Evolutionary conservation across 2,888 invertebrate genomes (phyloP).

Genomic region (Blera fallax): DNA sequence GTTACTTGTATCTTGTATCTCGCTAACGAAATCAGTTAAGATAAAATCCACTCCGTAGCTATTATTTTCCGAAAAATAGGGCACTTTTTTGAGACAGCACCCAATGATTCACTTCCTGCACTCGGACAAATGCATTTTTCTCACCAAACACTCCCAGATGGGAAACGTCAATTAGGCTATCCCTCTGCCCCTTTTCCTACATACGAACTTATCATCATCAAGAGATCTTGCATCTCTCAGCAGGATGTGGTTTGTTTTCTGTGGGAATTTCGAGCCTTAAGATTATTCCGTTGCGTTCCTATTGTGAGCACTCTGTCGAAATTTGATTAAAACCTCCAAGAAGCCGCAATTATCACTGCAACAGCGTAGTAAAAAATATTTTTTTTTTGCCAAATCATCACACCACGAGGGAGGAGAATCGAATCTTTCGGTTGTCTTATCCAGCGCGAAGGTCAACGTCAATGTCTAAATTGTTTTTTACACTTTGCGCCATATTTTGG

Average conservation of each 20-base stretch:
- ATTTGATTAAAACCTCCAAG: constrained; percentile 61
- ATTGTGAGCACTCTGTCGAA: constrained; percentile 46
- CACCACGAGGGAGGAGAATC: constrained; percentile 13
- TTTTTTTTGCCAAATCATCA: constrained; percentile 50
- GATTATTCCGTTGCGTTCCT: neutral
- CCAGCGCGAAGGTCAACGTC: constrained; percentile 49
- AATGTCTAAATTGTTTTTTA: constrained; percentile 22
- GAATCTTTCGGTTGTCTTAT: neutral
- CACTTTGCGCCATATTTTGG: constrained; percentile 27
- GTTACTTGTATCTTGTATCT: neutral
- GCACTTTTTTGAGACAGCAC: neutral
- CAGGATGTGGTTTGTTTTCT: constrained; percentile 25
- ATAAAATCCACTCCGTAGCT: neutral
- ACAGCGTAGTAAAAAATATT: constrained; percentile 12
- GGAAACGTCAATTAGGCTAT: constrained; percentile 30
- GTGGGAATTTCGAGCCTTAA: constrained; percentile 30
- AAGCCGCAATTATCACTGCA: constrained; percentile 63
- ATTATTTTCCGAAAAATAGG: neutral
- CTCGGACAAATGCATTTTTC: constrained; percentile 11
- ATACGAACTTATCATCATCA: neutral
- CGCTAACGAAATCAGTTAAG: neutral
- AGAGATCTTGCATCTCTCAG: neutral
- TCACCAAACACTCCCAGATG: constrained; percentile 8
- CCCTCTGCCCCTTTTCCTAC: neutral
- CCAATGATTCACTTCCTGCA: constrained; percentile 11